These are phyloP conservation scores for Mesembrinibis cayennensis DNA, from an alignment of 2,113 vertebrate genomes.

Conservation along the genomic window DNA sequence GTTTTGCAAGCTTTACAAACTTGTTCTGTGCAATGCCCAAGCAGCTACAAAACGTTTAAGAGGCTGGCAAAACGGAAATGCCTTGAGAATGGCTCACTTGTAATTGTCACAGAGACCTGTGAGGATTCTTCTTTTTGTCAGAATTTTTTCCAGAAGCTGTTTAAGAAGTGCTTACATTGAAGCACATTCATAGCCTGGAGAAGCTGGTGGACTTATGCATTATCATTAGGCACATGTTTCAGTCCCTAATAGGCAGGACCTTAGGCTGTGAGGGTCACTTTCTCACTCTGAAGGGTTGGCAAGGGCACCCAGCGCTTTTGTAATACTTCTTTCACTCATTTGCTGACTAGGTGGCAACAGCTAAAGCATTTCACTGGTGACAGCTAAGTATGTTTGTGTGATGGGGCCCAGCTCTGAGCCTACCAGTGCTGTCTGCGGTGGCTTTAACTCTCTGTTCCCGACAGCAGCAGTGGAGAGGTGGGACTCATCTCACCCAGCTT, in stretches of 20 bases:
- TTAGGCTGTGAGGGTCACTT: not conserved
- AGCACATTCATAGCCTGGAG: not conserved
- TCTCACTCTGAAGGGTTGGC: not conserved
- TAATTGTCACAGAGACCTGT: not conserved
- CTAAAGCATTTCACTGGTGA: not conserved
- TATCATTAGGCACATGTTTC: not conserved
- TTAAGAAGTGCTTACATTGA: not conserved
- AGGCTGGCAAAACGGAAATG: not conserved
- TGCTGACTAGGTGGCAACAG: not conserved
- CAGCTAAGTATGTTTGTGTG: not conserved
- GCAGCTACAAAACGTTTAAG: not conserved
- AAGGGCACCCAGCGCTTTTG: not conserved
- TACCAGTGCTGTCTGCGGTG: not conserved
- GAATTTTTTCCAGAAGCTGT: not conserved
- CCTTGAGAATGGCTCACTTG: not conserved
- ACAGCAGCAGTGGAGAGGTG: not conserved
- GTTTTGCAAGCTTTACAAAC: not conserved
- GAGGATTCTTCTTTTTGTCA: not conserved
- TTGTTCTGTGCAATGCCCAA: not conserved
- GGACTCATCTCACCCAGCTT: conserved; percentile 12
- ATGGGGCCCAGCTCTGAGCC: not conserved
- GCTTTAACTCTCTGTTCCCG: not conserved
- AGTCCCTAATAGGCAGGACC: not conserved
- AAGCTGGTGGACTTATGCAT: not conserved
- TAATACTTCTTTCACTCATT: not conserved